These are phyloP conservation scores for Campoplex capitator DNA, from an alignment of 2,888 invertebrate genomes.

Conservation along the genomic window DNA sequence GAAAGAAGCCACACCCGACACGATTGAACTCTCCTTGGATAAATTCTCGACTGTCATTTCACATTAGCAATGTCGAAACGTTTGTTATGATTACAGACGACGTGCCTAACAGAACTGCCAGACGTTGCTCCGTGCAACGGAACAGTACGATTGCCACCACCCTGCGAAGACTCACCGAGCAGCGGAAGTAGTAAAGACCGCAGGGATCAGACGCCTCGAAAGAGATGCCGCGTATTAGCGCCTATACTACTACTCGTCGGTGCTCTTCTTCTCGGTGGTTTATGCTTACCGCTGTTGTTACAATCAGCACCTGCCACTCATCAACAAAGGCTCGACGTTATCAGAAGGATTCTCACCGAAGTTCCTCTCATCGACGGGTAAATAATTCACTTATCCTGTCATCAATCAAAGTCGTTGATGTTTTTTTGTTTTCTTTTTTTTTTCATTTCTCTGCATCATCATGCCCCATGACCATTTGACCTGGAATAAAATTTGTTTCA, in stretches of 20 bases:
- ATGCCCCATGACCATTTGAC: neutral
- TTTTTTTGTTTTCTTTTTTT: neutral
- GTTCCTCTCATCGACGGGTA: conserved; percentile 92
- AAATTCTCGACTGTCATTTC: neutral
- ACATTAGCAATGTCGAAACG: neutral
- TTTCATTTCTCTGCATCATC: neutral
- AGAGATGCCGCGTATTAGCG: conserved; percentile 82
- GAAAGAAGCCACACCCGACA: neutral
- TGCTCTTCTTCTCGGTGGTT: conserved; percentile 82
- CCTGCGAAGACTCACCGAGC: conserved; percentile 83
- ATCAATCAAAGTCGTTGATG: neutral
- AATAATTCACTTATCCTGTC: conserved; percentile 63
- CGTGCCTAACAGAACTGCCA: conserved; percentile 85
- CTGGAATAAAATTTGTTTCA: neutral
- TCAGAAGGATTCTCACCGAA: conserved; percentile 89
- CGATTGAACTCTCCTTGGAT: neutral
- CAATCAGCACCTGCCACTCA: conserved; percentile 85
- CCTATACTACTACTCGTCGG: conserved; percentile 81
- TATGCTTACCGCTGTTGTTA: conserved; percentile 84
- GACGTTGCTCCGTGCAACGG: conserved; percentile 84
- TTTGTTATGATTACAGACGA: conserved; percentile 80
- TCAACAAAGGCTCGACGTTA: conserved; percentile 88
- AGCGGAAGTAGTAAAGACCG: conserved; percentile 83
- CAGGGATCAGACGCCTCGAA: conserved; percentile 77
- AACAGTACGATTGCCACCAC: conserved; percentile 81